Conservation (phyloP, 1,140 invertebrate species). For the Plectrocnemia conspersa region DNA sequence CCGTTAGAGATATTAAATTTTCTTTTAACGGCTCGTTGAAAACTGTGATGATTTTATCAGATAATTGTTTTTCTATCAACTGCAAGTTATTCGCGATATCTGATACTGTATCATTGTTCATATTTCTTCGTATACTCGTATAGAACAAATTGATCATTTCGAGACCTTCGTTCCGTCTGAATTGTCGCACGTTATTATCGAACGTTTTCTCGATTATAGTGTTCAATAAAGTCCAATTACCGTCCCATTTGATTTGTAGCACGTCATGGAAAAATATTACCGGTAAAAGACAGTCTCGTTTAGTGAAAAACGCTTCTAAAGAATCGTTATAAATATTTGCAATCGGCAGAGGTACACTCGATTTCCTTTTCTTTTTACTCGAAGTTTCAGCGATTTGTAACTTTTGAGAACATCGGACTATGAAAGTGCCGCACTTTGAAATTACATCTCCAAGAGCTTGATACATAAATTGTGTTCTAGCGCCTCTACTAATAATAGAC, state of each 20-base stretch:
- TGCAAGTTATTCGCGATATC: constrained; percentile 20
- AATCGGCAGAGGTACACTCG: constrained; percentile 40
- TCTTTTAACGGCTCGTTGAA: background rate
- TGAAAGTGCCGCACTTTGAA: constrained; percentile 60
- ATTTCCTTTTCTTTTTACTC: constrained; percentile 42
- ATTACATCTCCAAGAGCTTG: constrained; percentile 65
- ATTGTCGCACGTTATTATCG: constrained; percentile 55
- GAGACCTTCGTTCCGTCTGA: constrained; percentile 59
- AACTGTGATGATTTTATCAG: constrained; percentile 10
- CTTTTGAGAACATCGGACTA: constrained; percentile 58
- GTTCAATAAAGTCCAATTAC: constrained; percentile 54
- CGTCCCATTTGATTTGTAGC: constrained; percentile 58
- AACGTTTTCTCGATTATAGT: constrained; percentile 58
- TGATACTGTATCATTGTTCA: constrained; percentile 15
- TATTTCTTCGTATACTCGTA: constrained; percentile 47
- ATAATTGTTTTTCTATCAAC: constrained; percentile 23
- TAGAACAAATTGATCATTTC: constrained; percentile 61
- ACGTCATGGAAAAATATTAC: constrained; percentile 61
- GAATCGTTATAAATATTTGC: constrained; percentile 51
- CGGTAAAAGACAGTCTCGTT: constrained; percentile 59
- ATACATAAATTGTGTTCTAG: constrained; percentile 57
- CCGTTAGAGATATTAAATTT: too few species aligned
- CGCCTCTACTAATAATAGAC: constrained; percentile 59
- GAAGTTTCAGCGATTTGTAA: constrained; percentile 36
- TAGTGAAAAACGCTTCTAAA: constrained; percentile 56